Evolutionary conservation across 2,113 vertebrate genomes (phyloP), one percentile per base, ranked within the genome.

Genomic region (Talpa occidentalis): DNA sequence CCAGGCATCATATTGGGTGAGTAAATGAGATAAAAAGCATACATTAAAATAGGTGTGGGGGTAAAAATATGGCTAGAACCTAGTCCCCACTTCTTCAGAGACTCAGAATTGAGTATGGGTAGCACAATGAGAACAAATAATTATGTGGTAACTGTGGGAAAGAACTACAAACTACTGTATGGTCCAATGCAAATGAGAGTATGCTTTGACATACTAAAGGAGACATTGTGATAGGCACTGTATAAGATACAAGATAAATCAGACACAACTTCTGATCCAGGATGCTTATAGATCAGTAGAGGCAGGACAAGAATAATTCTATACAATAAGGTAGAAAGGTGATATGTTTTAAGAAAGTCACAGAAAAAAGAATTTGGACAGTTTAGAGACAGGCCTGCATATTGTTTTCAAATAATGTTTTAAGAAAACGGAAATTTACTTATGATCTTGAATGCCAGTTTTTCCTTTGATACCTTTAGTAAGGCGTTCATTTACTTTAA

Each of bases 61-160:
- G 26, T 74, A 92, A 44, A 76, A 79, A 87, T 62, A 73, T 35
- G 24, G 74, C 24, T 74, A 79, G 26, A 83, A 49, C 15, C 49
- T 3, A 14, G 35, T 62, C 19, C 19, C 64, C 3, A 42, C 19
- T 10, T 22, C 26, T 37, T 86, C 12, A 78, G 26, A 30, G 9
- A 52, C 56, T 86, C 62, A 73, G 66, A 74, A 74, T 22, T 87
- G 56, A 92, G 28, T 88, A 90, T 56, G 35, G 44, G 59, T 62
- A 87, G 49, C 70, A 92, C 30, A 72, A 49, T 6, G 19, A 90
- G 30, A 56, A 79, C 49, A 91, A 94, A 42, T 54, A 93, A 80
- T 69, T 86, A 47, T 62, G 19, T 32, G 49, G 56, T 73, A 77
- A 47, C 0, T 67, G 35, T 67, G 30, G n/a, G 56, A 24, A 89